phyloP scores from a whole-genome alignment of 1,140 invertebrate genomes.

The Oryzaephilus surinamensis region DNA sequence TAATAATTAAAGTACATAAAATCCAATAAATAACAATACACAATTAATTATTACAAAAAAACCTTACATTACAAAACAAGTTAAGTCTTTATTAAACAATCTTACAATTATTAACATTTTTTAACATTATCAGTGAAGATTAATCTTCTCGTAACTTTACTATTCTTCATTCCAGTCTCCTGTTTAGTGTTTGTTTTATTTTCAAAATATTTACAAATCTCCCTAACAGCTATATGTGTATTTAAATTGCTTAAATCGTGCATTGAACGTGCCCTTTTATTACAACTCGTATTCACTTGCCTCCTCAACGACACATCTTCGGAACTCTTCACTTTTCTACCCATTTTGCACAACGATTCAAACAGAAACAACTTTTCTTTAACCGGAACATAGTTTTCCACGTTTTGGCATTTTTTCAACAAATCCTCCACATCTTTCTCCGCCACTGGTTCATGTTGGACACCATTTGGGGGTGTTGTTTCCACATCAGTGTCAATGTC shows the following conservation, averaged over 20 bases:
- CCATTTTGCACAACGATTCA: constrained; percentile 44
- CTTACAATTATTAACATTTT: too few relatives aligned
- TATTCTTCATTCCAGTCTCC: not conserved
- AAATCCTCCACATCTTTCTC: constrained; percentile 41
- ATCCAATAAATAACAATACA: too few relatives aligned
- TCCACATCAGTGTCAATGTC: not conserved
- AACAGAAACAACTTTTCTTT: constrained; percentile 49
- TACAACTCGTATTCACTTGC: constrained; percentile 30
- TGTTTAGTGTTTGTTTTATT: constrained; percentile 24
- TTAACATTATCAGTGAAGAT: too few relatives aligned
- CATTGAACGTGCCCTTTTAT: constrained; percentile 45
- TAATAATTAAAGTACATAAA: too few relatives aligned
- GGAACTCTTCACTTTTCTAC: constrained; percentile 41
- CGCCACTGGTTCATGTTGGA: constrained; percentile 2
- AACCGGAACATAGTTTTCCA: constrained; percentile 48
- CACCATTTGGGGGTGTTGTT: constrained; percentile 1
- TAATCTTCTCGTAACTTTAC: not conserved
- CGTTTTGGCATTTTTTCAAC: constrained; percentile 45
- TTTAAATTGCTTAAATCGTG: constrained; percentile 43
- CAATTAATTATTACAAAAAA: too few relatives aligned
- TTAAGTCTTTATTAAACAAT: too few relatives aligned
- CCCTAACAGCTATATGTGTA: constrained; percentile 39
- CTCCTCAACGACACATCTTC: constrained; percentile 38
- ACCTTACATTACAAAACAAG: too few relatives aligned
- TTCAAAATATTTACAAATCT: constrained; percentile 52